A percentile compares a stretch with the other conserved stretches of the same genome.
Evolutionary conservation across 2,888 invertebrate genomes (phyloP).

Genomic region (Hofmannophila pseudospretella): DNA sequence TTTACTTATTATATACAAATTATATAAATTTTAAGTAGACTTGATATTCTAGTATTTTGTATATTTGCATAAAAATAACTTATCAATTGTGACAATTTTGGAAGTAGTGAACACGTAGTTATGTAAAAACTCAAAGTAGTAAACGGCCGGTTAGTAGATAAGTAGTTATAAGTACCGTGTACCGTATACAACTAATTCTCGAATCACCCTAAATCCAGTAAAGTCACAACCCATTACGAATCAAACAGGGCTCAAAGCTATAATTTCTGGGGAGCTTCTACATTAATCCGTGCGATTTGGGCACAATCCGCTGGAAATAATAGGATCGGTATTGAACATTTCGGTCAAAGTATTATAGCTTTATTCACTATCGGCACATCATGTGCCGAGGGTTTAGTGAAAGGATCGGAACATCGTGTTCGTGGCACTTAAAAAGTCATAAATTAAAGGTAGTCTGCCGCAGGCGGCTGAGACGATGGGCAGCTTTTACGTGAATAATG

Average conservation of each 20-base stretch:
- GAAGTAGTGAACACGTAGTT: too few relatives aligned
- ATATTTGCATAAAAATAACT: too few relatives aligned
- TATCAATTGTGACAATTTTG: too few relatives aligned
- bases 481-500: conserved; percentile 48
- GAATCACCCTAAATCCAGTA: conserved; percentile 5
- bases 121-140: too few relatives aligned
- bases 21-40: too few relatives aligned
- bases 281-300: conserved; percentile 23
- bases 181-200: too few relatives aligned
- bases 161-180: too few relatives aligned
- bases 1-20: too few relatives aligned
- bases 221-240: conserved; percentile 6
- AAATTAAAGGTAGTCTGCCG: conserved; percentile 50
- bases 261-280: conserved; percentile 8
- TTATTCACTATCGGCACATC: conserved; percentile 15
- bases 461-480: conserved; percentile 34
- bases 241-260: conserved; percentile 12
- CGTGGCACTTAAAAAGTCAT: conserved; percentile 58
- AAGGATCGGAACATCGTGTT: conserved; percentile 46
- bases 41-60: too few relatives aligned
- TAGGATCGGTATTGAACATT: conserved; percentile 21
- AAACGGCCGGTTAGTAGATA: too few relatives aligned
- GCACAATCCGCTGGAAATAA: conserved; percentile 24
- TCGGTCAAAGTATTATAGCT: conserved; percentile 9
- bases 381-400: conserved; percentile 16